Percentiles rank a stretch among this genome's conserved stretches.
Evolutionary conservation across 2,797 vertebrate genomes (phyloP).

Genomic region (Mormyrus hasselquistii): DNA sequence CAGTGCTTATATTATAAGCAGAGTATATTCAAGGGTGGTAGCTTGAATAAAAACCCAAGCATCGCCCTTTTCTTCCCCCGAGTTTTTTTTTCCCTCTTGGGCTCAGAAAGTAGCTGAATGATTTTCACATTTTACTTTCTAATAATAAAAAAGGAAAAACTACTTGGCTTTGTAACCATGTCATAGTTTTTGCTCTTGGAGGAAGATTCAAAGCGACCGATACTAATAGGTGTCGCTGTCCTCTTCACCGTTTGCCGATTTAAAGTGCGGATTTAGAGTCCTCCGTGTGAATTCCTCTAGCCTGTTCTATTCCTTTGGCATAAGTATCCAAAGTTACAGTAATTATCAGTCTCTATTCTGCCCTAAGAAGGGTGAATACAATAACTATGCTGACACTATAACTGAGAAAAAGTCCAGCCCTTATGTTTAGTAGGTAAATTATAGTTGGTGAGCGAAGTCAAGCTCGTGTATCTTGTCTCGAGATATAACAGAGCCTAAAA

Average conservation of each 20-base stretch:
- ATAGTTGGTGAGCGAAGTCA: neutral
- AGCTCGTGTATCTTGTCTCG: neutral
- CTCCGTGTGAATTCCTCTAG: neutral
- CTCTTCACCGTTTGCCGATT: neutral
- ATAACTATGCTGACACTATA: neutral
- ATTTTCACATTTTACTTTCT: neutral
- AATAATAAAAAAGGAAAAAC: neutral
- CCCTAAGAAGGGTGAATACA: neutral
- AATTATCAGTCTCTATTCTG: neutral
- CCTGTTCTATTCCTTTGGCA: neutral
- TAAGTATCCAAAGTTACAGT: neutral
- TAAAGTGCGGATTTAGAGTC: constrained; percentile 3
- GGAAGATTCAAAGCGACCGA: neutral
- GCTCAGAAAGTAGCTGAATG: no score
- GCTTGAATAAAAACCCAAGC: neutral
- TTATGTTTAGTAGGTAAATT: neutral
- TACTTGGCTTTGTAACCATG: neutral
- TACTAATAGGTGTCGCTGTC: neutral
- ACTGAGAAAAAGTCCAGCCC: neutral
- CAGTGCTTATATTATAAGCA: neutral
- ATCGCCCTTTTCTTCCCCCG: neutral
- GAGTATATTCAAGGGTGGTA: neutral
- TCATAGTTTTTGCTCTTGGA: neutral
- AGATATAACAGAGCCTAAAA: neutral
- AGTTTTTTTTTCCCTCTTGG: neutral